Base-by-base conservation (phyloP, 2,113 vertebrate genomes). In the Cyanistes caeruleus region DNA sequence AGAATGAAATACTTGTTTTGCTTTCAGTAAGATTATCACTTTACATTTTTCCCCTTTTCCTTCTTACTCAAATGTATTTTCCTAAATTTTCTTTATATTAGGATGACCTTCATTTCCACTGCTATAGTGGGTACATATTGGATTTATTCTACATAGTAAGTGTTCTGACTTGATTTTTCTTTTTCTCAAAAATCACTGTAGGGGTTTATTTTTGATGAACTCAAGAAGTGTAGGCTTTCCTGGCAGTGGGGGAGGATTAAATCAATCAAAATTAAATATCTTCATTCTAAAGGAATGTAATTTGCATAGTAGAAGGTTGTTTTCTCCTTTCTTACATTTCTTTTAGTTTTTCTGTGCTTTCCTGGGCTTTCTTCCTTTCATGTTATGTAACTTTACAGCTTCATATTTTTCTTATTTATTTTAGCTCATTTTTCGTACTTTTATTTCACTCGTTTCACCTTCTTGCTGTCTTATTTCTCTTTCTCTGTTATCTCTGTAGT, bases 231-330 rank as follows among this genome's bases (percentile, higher is more conserved):
- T 81, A 80, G 72, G 84, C 68, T 93, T 95, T 91, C 51, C 73
- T 89, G 68, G 72, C 31, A 86, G 76, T 53, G 64, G 30, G 41
- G 80, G 87, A 89, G 81, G 80, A 95, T 81, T 84, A 80, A 94
- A 43, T 89, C 89, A 95, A 92, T 95, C 95, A 95, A 90, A 92
- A 91, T 77, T 74, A 95, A 95, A 20, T 95, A 92, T 46, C 68
- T 87, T 87, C 35, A 85, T 90, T 91, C 44, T 91, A 92, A 94
- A 89, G 64, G 84, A 86, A 92, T 63, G 28, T 35, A 62, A 94
- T 93, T 91, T 95, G 80, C 91, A 87, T 63, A 80, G 48, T 20
- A 79, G 77, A 87, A 81, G 59, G 72, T 56, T 51, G 60, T 25
- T 37, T 91, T 95, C 37, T 86, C 17, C 25, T 70, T 20, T 51